phyloP scores from a whole-genome alignment of 2,888 invertebrate species.

The Himalopsyche anomala region DNA sequence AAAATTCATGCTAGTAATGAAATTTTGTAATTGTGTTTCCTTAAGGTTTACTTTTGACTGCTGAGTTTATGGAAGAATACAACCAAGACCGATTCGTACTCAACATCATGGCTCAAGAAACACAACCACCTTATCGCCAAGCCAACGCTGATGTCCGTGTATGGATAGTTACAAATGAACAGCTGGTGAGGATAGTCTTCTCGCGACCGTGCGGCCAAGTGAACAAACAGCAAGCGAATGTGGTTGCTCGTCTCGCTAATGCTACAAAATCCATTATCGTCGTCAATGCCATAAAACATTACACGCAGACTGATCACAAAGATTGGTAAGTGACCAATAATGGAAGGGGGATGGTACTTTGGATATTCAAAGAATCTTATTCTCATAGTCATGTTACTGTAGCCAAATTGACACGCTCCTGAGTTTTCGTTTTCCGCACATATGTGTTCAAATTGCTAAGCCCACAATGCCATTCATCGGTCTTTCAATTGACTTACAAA shows the following conservation, averaged over 20 bases:
- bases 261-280: slow-evolving; percentile 85
- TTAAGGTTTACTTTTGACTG: slow-evolving; percentile 80
- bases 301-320: slow-evolving; percentile 77
- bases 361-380: too few relatives aligned
- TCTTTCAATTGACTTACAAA: too few relatives aligned
- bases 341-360: too few relatives aligned
- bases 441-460: too few relatives aligned
- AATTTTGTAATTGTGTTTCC: too few relatives aligned
- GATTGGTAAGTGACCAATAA: slow-evolving; percentile 72
- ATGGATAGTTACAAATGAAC: slow-evolving; percentile 92
- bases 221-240: slow-evolving; percentile 82
- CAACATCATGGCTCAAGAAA: slow-evolving; percentile 89
- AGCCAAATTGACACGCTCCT: too few relatives aligned
- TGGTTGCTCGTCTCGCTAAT: slow-evolving; percentile 83
- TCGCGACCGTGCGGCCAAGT: slow-evolving; percentile 89
- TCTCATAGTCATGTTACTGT: too few relatives aligned
- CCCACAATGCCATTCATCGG: too few relatives aligned
- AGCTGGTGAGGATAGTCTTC: slow-evolving; percentile 89
- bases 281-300: slow-evolving; percentile 78
- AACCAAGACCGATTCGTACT: slow-evolving; percentile 91
- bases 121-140: slow-evolving; percentile 86
- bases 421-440: too few relatives aligned
- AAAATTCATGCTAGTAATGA: too few relatives aligned
- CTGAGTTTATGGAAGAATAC: slow-evolving; percentile 91
- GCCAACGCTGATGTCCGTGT: slow-evolving; percentile 88